These are phyloP conservation scores for Apotomis capreana DNA, from an alignment of 2,888 invertebrate species.

Conservation along the genomic window DNA sequence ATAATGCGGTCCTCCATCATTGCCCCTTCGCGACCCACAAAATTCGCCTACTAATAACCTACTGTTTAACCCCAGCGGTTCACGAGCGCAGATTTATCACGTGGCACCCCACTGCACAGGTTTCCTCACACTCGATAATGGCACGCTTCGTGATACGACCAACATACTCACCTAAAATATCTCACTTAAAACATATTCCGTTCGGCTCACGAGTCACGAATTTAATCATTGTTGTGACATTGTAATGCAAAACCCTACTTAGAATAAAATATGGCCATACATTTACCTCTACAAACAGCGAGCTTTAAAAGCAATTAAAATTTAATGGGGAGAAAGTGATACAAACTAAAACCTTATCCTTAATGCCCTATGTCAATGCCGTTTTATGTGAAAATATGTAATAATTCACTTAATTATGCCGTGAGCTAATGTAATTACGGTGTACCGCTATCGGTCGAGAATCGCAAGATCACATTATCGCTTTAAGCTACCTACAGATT, in stretches of 20 bases:
- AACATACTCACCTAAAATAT: constrained; percentile 38
- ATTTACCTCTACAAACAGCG: constrained; percentile 4
- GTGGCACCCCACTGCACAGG: constrained; percentile 36
- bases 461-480: constrained; percentile 73
- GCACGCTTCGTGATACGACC: constrained; percentile 39
- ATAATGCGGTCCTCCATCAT: constrained; percentile 29
- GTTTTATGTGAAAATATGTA: constrained; percentile 30
- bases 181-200: constrained; percentile 39
- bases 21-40: constrained; percentile 39
- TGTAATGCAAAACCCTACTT: constrained; percentile 40
- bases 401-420: constrained; percentile 29
- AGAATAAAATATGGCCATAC: constrained; percentile 38
- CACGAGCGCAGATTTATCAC: constrained; percentile 38
- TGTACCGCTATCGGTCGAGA: constrained; percentile 63
- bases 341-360: constrained; percentile 19
- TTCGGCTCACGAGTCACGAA: constrained; percentile 40
- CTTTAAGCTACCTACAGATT: constrained; percentile 70
- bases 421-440: constrained; percentile 29
- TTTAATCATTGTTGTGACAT: constrained; percentile 42
- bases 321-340: constrained; percentile 38
- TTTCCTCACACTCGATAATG: constrained; percentile 39
- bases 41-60: constrained; percentile 39
- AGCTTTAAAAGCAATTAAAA: constrained; percentile 29
- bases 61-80: constrained; percentile 41
- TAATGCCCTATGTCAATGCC: constrained; percentile 23